Conservation (phyloP, 2,888 invertebrate genomes). For the Melangyna quadrimaculata region DNA sequence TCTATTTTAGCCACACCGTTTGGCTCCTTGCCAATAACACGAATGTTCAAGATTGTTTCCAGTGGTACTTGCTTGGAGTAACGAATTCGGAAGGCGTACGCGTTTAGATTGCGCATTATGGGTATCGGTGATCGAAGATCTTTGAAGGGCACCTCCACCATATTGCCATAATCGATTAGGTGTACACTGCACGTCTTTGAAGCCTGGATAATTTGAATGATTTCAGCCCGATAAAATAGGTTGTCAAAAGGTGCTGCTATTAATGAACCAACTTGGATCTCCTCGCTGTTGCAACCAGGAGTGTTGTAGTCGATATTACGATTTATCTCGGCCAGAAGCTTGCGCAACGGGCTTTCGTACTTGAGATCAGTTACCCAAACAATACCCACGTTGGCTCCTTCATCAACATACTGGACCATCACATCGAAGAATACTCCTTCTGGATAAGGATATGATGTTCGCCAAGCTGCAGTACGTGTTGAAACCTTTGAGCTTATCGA, state of each 20-base stretch:
- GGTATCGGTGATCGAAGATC: conserved; percentile 73
- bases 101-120: conserved; percentile 74
- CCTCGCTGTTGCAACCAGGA: conserved; percentile 50
- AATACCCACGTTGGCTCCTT: conserved; percentile 39
- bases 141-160: conserved; percentile 64
- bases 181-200: conserved; percentile 67
- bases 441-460: conserved; percentile 59
- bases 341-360: conserved; percentile 67
- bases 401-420: conserved; percentile 73
- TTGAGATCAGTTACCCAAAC: conserved; percentile 74
- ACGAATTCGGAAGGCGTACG: conserved; percentile 73
- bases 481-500: conserved; percentile 49
- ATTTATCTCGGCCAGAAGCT: conserved; percentile 73
- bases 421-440: conserved; percentile 71
- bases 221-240: conserved; percentile 73
- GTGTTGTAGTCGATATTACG: conserved; percentile 62
- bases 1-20: conserved; percentile 67
- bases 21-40: conserved; percentile 50
- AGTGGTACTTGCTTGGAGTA: conserved; percentile 61
- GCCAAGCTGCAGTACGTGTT: conserved; percentile 61
- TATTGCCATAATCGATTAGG: conserved; percentile 74
- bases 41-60: conserved; percentile 71
- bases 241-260: conserved; percentile 73
- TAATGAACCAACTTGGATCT: conserved; percentile 70
- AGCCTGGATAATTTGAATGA: conserved; percentile 36